Conservation (phyloP, 2,888 invertebrate genomes). For the Acanthosepion pharaonis region DNA sequence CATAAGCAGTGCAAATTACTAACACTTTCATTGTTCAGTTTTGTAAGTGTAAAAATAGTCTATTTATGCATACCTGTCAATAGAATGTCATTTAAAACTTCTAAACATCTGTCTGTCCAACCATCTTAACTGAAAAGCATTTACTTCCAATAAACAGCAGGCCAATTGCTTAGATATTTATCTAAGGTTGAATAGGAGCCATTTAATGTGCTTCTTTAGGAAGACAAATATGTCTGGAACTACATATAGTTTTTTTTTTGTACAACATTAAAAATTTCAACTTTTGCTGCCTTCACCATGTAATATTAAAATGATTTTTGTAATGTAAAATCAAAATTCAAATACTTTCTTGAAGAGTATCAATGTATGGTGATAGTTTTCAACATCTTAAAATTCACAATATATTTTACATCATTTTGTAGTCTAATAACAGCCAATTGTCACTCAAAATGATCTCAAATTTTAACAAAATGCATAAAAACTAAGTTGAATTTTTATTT, state of each 20-base stretch:
- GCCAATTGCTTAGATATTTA: neutral
- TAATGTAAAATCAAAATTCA: too few relatives aligned
- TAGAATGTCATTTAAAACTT: constrained; percentile 11
- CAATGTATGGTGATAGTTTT: too few relatives aligned
- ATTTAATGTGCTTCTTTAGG: neutral
- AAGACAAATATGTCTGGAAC: neutral
- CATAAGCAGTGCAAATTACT: neutral
- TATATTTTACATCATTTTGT: too few relatives aligned
- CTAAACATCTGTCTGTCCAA: neutral
- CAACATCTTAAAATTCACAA: too few relatives aligned
- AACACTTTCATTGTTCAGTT: neutral
- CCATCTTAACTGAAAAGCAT: neutral
- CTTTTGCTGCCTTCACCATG: too few relatives aligned
- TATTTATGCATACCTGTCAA: neutral
- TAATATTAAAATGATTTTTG: too few relatives aligned
- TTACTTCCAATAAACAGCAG: neutral
- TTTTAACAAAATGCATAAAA: too few relatives aligned
- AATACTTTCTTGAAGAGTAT: too few relatives aligned
- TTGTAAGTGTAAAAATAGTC: neutral
- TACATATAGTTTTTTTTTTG: neutral
- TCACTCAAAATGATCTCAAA: too few relatives aligned
- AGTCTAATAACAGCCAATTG: too few relatives aligned
- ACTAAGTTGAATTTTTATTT: too few relatives aligned
- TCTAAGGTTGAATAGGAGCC: neutral
- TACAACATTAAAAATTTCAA: too few relatives aligned